Base-by-base conservation (phyloP, 2,113 vertebrate genomes). In the Enhydra lutris region DNA sequence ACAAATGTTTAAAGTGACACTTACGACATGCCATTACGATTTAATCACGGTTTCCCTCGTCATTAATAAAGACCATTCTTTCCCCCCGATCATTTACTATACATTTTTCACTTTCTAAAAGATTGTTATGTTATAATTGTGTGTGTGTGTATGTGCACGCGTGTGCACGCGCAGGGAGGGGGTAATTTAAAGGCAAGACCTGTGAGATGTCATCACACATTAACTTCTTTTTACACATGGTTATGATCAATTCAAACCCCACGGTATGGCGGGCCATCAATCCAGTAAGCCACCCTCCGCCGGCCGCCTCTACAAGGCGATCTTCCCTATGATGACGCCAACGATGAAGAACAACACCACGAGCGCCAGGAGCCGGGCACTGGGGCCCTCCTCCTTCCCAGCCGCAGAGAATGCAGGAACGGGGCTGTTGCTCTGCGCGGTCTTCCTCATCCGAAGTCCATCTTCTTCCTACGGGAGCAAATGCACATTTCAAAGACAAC, bases 271-370 rank as follows among this genome's bases (percentile, higher is more conserved):
- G 98, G 99, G 98, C 98, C 99, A 98, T 99, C 98, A 98, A 98
- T 99, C 98, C 98, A 95, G 98, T 98, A 98, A 98, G 98, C 99
- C 98, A 97, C 98, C 97, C 97, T 98, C 96, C 98, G 99, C 99
- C 99, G 99, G 99, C 99, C 98, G 95, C 98, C 97, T 98, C 99
- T 99, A 99, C 99, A 99, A 99, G 98, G 99, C 99, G 98, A 99
- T 99, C 98, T 99, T 99, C 98, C 99, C 99, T 97, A 99, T 98
- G 97, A 99, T 99, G 98, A 99, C 99, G 71, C 99, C 99, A 57
- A 99, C 98, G 97, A 99, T 99, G 94, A 99, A 99, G 99, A 99
- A 99, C 98, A 99, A 98, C 94, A 99, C 98, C 95, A 99, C 99
- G 98, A 99, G 98, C 39, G 99, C 99, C 34, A 99, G 98, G 78